Conservation (phyloP, 2,797 vertebrate genomes). For the Coregonus sp. region DNA sequence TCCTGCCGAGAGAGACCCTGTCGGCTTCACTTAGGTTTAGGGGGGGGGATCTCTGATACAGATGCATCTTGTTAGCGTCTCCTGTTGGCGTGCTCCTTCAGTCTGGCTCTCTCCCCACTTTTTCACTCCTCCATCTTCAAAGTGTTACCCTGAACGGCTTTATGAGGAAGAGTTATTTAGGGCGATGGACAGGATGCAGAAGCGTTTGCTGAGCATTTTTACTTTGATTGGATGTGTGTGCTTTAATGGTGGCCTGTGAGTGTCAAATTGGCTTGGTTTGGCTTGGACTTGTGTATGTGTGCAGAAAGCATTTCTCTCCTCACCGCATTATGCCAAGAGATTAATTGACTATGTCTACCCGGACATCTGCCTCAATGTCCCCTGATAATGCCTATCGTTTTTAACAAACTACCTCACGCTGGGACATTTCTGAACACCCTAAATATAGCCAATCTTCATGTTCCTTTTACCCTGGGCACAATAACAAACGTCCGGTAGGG, state of each 20-base stretch:
- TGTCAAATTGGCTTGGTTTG: not conserved
- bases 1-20: slow-evolving; percentile 47
- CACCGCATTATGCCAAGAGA: slow-evolving; percentile 22
- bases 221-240: not conserved
- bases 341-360: slow-evolving; percentile 38
- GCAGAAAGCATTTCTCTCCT: slow-evolving; percentile 7
- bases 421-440: slow-evolving; percentile 45
- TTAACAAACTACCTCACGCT: slow-evolving; percentile 50
- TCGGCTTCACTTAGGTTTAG: slow-evolving; percentile 57
- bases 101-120: slow-evolving; percentile 18
- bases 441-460: slow-evolving; percentile 60
- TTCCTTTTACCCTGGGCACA: slow-evolving; percentile 39
- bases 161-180: slow-evolving; percentile 15
- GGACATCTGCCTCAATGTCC: slow-evolving; percentile 24
- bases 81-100: slow-evolving; percentile 20
- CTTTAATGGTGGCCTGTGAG: not conserved
- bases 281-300: slow-evolving; percentile 7
- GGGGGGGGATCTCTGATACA: slow-evolving; percentile 41
- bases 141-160: slow-evolving; percentile 5
- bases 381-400: slow-evolving; percentile 43
- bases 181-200: slow-evolving; percentile 13
- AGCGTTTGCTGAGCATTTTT: not conserved
- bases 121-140: slow-evolving; percentile 25
- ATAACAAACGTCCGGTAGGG: slow-evolving; percentile 42
- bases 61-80: slow-evolving; percentile 56